phyloP scores from a whole-genome alignment of 2,797 vertebrate genomes.

The Pempheris klunzingeri region DNA sequence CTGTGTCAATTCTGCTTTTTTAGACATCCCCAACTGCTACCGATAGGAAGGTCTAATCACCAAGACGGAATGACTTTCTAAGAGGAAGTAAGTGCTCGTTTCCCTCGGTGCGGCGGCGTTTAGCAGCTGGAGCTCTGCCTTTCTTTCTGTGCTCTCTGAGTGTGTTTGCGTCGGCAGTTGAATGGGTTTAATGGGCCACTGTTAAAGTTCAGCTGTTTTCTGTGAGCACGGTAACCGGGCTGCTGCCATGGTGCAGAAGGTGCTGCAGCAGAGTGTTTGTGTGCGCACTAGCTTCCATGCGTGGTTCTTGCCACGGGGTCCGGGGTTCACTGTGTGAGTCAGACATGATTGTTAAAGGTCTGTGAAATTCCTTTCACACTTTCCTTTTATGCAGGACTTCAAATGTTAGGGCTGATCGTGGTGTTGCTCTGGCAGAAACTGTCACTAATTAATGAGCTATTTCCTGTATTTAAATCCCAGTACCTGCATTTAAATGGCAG shows the following conservation, averaged over 20 bases:
- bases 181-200: conserved; percentile 49
- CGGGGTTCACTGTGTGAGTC: conserved; percentile 29
- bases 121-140: conserved; percentile 48
- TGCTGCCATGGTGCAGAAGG: conserved; percentile 43
- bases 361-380: conserved; percentile 15
- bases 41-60: conserved; percentile 20
- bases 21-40: not conserved
- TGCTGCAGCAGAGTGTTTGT: conserved; percentile 8
- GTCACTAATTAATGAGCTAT: conserved; percentile 2
- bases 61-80: not conserved
- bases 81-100: conserved; percentile 22
- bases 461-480: conserved; percentile 7
- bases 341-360: conserved; percentile 1
- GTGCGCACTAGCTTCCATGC: conserved; percentile 3
- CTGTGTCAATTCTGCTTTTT: conserved; percentile 16
- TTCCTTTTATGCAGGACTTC: conserved; percentile 10
- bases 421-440: not conserved
- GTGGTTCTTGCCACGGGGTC: conserved; percentile 34
- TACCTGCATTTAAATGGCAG: conserved; percentile 8
- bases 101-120: conserved; percentile 11
- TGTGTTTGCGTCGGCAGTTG: conserved; percentile 38
- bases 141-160: conserved; percentile 21
- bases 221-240: conserved; percentile 32
- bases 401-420: not conserved
- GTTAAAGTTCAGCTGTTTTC: conserved; percentile 58